These are phyloP conservation scores for Brachirus orientalis DNA, from an alignment of 2,113 vertebrate genomes.

Conservation along the genomic window DNA sequence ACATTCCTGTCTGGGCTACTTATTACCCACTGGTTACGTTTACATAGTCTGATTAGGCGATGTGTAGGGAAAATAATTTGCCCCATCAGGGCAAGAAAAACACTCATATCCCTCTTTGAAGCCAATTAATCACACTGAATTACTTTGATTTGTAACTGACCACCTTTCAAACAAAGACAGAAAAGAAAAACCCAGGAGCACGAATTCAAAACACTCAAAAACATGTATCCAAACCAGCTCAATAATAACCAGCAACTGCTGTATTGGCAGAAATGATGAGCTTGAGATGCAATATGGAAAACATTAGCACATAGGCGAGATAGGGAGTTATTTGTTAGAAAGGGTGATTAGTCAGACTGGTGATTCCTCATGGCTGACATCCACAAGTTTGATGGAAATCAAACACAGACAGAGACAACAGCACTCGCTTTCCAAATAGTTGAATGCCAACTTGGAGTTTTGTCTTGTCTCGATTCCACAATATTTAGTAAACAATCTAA, in stretches of 20 bases:
- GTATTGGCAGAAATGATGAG: slow-evolving; percentile 9
- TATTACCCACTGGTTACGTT: slow-evolving; percentile 58
- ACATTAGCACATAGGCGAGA: slow-evolving; percentile 34
- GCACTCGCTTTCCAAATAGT: not conserved
- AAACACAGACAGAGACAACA: not conserved
- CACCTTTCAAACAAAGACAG: slow-evolving; percentile 12
- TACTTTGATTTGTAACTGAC: slow-evolving; percentile 1
- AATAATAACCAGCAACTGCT: not conserved
- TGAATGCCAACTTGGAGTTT: slow-evolving; percentile 22
- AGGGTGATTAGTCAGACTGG: slow-evolving; percentile 8
- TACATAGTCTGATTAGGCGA: slow-evolving; percentile 60
- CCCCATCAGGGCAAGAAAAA: slow-evolving; percentile 7
- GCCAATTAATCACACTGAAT: slow-evolving; percentile 2
- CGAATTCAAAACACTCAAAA: slow-evolving; percentile 35
- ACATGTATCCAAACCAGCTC: slow-evolving; percentile 7
- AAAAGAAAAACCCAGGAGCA: slow-evolving; percentile 1
- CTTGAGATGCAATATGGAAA: slow-evolving; percentile 35
- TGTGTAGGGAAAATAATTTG: slow-evolving; percentile 32
- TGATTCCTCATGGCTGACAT: slow-evolving; percentile 25
- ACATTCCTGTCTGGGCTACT: slow-evolving; percentile 78
- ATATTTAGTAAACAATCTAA: slow-evolving; percentile 10
- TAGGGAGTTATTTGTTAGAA: slow-evolving; percentile 37
- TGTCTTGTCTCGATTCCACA: too few species aligned
- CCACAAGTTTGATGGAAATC: slow-evolving; percentile 23
- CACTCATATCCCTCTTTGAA: slow-evolving; percentile 16